Conservation (phyloP, 1,140 invertebrate genomes). For the Matsumurasca onukii region DNA sequence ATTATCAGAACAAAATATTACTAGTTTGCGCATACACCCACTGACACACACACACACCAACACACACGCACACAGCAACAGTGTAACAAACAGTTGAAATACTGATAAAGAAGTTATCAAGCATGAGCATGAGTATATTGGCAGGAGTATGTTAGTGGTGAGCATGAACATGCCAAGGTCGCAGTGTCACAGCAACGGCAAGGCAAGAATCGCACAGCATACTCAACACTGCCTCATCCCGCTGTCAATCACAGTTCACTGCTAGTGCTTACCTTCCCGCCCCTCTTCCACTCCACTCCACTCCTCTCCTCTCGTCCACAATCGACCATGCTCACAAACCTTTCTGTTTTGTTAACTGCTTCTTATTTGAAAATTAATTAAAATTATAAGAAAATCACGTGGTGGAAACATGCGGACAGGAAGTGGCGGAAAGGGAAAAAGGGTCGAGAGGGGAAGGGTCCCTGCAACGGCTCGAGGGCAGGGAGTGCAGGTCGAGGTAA, state of each 20-base stretch:
- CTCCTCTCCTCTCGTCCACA: background rate
- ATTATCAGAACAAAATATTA: no score
- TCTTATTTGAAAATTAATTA: conserved; percentile 4
- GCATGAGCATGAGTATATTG: no score
- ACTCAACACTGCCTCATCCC: no score
- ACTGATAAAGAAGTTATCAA: no score
- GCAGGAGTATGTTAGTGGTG: no score
- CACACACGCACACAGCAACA: no score
- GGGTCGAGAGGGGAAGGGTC: background rate
- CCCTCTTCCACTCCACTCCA: background rate
- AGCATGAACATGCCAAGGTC: no score
- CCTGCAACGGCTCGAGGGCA: conserved; percentile 12
- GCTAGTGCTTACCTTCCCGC: no score
- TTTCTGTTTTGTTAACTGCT: background rate
- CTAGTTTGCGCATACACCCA: no score
- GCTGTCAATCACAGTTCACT: background rate
- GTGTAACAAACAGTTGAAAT: no score
- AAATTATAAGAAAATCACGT: background rate
- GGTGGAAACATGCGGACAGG: conserved; percentile 25
- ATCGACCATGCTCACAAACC: background rate
- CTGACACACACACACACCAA: no score
- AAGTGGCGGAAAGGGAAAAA: background rate
- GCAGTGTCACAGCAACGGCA: background rate
- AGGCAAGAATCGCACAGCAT: background rate
- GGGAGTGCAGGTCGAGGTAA: background rate